These are phyloP conservation scores for Kryphioiulus occultus DNA, from an alignment of 2,888 invertebrate genomes.

Conservation along the genomic window DNA sequence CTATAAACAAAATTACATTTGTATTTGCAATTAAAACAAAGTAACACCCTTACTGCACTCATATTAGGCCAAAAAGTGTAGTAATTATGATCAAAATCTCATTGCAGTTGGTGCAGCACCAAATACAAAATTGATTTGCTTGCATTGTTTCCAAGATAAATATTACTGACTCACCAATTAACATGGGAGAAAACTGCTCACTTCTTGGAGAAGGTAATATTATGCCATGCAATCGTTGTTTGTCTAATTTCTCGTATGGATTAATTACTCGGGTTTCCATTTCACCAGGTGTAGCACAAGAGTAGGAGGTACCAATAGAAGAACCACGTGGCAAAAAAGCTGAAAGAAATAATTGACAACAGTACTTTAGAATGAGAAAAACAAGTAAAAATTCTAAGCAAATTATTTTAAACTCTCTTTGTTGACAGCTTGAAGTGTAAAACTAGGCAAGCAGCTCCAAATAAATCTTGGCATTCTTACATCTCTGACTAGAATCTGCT, in stretches of 20 bases:
- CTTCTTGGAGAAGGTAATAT: background rate
- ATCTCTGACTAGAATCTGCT: constrained; percentile 49
- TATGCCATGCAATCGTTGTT: constrained; percentile 21
- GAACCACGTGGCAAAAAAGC: constrained; percentile 25
- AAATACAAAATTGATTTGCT: too few relatives aligned
- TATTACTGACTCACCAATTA: background rate
- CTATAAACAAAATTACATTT: too few relatives aligned
- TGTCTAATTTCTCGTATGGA: background rate
- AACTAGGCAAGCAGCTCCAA: background rate
- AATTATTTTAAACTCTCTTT: too few relatives aligned
- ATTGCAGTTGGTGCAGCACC: too few relatives aligned
- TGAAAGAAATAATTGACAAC: background rate
- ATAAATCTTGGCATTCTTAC: background rate
- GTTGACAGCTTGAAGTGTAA: too few relatives aligned
- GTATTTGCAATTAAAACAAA: too few relatives aligned
- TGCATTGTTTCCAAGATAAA: too few relatives aligned
- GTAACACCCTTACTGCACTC: too few relatives aligned
- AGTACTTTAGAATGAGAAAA: too few relatives aligned
- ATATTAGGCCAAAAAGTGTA: too few relatives aligned
- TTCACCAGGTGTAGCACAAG: background rate
- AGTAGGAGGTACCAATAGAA: background rate
- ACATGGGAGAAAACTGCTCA: background rate
- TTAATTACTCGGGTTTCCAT: background rate
- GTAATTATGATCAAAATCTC: too few relatives aligned
- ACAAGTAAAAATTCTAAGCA: too few relatives aligned